Evolutionary conservation across 2,797 vertebrate genomes (phyloP), one percentile per base, ranked within the genome.

Genomic region (Acipenser oxyrinchus): DNA sequence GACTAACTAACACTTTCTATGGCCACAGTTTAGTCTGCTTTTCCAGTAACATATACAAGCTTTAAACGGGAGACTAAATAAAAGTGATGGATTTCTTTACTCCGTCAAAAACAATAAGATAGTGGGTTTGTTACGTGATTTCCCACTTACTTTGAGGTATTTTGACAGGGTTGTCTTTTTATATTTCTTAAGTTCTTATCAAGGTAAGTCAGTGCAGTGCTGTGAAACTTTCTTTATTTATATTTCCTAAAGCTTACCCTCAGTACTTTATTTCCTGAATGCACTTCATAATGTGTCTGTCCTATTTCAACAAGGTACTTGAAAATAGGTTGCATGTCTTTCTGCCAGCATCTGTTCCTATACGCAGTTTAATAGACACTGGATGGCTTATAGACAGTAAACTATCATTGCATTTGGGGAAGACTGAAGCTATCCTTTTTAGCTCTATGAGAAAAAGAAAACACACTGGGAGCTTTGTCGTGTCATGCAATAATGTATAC

Each of bases 11-110:
- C 12, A 13, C 55, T 58, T 58, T 58, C 55, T 58, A 11, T 6
- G 15, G 7, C 12, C 2, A 58, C 11, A n/a, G 60, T 62, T 62
- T 62, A 62, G 60, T 62, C 60, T 62, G 48, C n/a, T 48, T 15
- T 62, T 12, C 60, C 60, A 8, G 18, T 48, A 48, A 48, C 10
- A 62, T 62, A 37, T 18, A 37, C 48, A 62, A 62, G 6, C 60
- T 62, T 13, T 37, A 37, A 37, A 37, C 8, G 5, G 48, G 8
- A 62, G 60, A 62, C 60, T 62, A 62, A 62, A 62, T 62, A 62
- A 62, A 62, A 37, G 10, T 62, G 60, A 62, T 48, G 60, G 37
- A 62, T 62, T 48, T 62, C 60, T 62, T 48, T 48, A 62, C 11
- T 18, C 18, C 8, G 1, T 37, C 10, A 5, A 62, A 37, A 48